Evolutionary conservation across 2,113 vertebrate species (phyloP), one percentile per base, ranked within the genome.

Genomic region (Parus major): DNA sequence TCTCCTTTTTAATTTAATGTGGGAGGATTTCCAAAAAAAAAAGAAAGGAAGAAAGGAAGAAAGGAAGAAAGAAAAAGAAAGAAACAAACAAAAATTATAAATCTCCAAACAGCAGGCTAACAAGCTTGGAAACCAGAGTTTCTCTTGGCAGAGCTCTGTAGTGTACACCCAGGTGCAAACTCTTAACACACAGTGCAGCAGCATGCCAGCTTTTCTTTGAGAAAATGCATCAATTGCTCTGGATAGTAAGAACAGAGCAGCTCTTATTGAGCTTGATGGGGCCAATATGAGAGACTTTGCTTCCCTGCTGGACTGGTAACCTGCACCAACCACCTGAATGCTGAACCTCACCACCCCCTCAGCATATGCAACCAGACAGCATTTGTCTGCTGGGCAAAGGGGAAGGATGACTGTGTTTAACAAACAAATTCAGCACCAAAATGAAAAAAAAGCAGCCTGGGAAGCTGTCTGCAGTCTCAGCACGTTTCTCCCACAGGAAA

Each of bases 81-180:
- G 2, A 77, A 52, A 21, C 12, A 75, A 89, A 78, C 42, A 92
- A 82, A 92, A 75, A 49, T 59, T 64, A 64, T 17, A 93, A 80
- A 72, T 86, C 82, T 93, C 75, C 29, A 21, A 90, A 86, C 47
- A 92, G 68, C 87, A 93, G 71, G 42, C 92, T 96, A 92, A 78
- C 68, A 29, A 92, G 83, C 72, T 88, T 66, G 71, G 60, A 93
- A 96, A 81, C 9, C 68, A 63, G 82, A 85, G 56, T 88, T 95
- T 90, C 76, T 86, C 63, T 94, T 96, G 95, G 96, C 93, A 95
- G 68, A 36, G n/a, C 47, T 61, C 91, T 60, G 71, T 27, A 80
- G 42, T 3, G 21, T 36, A 80, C 59, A 92, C 68, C 79, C 82
- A 96, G 94, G 93, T 94, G 92, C 90, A 94, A 91, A 85, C 71